Conservation (phyloP, 2,797 vertebrate genomes). For the Argyrosomus regius region DNA sequence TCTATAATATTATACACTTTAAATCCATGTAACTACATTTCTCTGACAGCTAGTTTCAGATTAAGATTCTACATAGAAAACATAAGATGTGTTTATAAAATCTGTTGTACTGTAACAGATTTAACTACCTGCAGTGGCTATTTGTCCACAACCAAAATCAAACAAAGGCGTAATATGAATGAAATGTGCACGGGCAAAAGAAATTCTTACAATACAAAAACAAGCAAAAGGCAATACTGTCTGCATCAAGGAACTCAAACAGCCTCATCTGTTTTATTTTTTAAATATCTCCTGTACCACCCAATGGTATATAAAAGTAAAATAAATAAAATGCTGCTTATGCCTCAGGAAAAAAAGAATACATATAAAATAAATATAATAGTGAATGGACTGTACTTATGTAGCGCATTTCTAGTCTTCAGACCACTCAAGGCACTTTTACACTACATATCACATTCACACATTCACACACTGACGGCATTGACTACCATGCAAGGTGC, state of each 20-base stretch:
- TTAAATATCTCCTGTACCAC: not conserved
- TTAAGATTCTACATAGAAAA: not conserved
- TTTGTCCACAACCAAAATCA: not conserved
- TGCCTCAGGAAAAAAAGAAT: not conserved
- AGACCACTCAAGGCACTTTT: too few relatives aligned
- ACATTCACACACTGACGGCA: too few relatives aligned
- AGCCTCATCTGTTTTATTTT: not conserved
- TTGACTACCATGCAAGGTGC: too few relatives aligned
- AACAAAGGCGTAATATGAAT: not conserved
- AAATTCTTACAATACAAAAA: not conserved
- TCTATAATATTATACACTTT: not conserved
- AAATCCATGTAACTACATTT: not conserved
- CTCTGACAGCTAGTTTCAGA: not conserved
- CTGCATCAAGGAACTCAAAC: not conserved
- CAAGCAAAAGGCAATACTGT: not conserved
- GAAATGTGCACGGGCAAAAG: not conserved
- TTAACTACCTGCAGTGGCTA: not conserved
- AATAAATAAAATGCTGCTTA: not conserved
- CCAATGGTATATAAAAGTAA: not conserved
- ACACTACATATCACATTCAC: too few relatives aligned
- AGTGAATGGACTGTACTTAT: too few relatives aligned
- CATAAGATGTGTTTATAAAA: not conserved
- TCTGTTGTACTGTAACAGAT: not conserved
- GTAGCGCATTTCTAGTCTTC: too few relatives aligned
- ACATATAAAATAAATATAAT: not conserved